These are phyloP conservation scores for Mormyrops attenuatus DNA, from an alignment of 2,797 vertebrate species.

Conservation along the genomic window DNA sequence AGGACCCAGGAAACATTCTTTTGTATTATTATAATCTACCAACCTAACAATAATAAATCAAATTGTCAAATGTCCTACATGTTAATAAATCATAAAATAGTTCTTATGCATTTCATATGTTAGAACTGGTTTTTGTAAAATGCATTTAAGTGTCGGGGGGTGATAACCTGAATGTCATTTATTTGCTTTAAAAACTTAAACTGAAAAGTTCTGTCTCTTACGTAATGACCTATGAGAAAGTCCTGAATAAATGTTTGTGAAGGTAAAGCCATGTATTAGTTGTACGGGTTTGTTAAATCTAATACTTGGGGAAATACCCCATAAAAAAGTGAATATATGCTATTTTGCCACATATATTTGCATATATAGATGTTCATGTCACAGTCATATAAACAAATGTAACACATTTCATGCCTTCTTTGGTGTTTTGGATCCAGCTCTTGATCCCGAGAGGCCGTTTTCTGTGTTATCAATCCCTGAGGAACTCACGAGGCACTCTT, in stretches of 20 bases:
- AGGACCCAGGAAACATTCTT: neutral
- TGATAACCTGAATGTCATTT: neutral
- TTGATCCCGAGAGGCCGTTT: constrained; percentile 86
- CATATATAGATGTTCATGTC: constrained; percentile 44
- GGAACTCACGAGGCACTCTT: constrained; percentile 92
- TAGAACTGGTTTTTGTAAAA: neutral
- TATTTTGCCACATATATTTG: constrained; percentile 45
- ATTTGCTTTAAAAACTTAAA: neutral
- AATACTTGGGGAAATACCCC: neutral
- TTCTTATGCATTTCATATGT: neutral
- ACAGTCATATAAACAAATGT: constrained; percentile 44
- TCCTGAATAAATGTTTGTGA: neutral
- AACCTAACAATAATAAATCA: neutral
- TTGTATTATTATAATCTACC: neutral
- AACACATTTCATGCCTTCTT: constrained; percentile 73
- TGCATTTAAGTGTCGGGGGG: neutral
- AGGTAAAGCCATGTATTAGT: neutral
- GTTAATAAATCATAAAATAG: neutral
- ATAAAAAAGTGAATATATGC: neutral
- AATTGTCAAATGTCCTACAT: neutral
- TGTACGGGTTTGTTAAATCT: neutral
- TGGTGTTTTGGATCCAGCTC: constrained; percentile 79
- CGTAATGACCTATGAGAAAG: neutral
- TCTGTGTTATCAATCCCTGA: constrained; percentile 95
- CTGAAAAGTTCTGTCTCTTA: neutral